Percentiles rank a stretch among this genome's conserved stretches.
phyloP scores from a whole-genome alignment of 2,113 vertebrate species.

The Fukomys damarensis region DNA sequence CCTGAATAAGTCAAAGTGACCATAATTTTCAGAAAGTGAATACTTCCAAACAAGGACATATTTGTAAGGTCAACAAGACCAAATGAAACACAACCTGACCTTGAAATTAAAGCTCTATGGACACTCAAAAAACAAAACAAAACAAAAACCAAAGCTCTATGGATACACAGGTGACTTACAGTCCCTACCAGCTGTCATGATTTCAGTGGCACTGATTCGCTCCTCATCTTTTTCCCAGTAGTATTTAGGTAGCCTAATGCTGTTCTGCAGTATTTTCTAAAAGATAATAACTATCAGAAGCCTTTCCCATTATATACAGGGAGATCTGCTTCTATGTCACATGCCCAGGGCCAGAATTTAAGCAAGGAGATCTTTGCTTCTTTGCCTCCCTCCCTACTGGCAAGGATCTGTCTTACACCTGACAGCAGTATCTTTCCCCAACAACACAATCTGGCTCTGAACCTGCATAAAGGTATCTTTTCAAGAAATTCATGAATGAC shows the following conservation, averaged over 20 bases:
- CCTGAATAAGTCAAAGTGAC: constrained; percentile 41
- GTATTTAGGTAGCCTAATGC: constrained; percentile 15
- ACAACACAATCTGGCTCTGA: background rate
- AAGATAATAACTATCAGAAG: constrained; percentile 33
- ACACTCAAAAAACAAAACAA: no score
- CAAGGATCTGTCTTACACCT: constrained; percentile 22
- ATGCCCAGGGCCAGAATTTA: background rate
- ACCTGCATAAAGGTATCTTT: constrained; percentile 1
- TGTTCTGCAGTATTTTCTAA: constrained; percentile 45
- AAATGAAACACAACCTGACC: constrained; percentile 23
- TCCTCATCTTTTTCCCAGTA: constrained; percentile 28
- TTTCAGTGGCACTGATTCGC: constrained; percentile 5
- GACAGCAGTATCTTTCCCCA: background rate
- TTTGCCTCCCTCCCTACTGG: background rate
- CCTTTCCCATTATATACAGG: background rate
- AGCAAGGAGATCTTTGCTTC: background rate
- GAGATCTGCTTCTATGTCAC: background rate
- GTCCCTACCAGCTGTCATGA: background rate
- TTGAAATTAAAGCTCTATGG: background rate
- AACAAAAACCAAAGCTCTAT: background rate
- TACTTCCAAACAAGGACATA: background rate
- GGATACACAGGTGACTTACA: background rate
- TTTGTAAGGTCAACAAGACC: background rate
- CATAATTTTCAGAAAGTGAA: constrained; percentile 34
- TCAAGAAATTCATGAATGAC: background rate